Conservation (phyloP, 2,113 vertebrate species). For the Coptodon rendalli region DNA sequence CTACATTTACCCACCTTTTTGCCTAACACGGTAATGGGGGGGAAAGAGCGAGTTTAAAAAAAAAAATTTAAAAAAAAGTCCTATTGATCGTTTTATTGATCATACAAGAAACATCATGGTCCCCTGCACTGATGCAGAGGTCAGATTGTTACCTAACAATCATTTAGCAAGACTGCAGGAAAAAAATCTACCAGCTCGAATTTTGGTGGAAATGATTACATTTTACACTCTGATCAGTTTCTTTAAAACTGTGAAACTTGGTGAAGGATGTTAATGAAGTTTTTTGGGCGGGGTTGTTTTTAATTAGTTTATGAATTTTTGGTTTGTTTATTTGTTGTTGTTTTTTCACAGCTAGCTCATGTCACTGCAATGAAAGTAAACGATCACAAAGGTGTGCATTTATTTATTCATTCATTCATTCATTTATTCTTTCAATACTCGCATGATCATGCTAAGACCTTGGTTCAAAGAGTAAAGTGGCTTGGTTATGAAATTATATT, state of each 20-base stretch:
- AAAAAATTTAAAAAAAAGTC: not conserved
- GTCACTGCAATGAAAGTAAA: conserved; percentile 81
- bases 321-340: not conserved
- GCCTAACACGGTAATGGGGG: accelerated
- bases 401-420: accelerated
- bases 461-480: not conserved
- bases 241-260: not conserved
- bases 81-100: not conserved
- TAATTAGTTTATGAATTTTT: not conserved
- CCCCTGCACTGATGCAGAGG: not conserved
- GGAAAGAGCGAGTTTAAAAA: not conserved
- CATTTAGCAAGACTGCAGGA: not conserved
- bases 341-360: conserved; percentile 78
- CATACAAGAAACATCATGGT: not conserved
- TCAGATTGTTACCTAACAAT: not conserved
- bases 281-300: not conserved
- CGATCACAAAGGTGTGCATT: conserved; percentile 79
- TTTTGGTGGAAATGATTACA: not conserved
- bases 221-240: not conserved
- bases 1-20: not conserved
- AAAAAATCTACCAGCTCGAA: not conserved
- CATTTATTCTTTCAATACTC: not conserved
- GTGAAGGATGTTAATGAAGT: not conserved
- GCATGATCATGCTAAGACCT: not conserved
- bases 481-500: not conserved